Evolutionary conservation across 1,140 invertebrate species (phyloP).

Genomic region (Tetraneura akinire): DNA sequence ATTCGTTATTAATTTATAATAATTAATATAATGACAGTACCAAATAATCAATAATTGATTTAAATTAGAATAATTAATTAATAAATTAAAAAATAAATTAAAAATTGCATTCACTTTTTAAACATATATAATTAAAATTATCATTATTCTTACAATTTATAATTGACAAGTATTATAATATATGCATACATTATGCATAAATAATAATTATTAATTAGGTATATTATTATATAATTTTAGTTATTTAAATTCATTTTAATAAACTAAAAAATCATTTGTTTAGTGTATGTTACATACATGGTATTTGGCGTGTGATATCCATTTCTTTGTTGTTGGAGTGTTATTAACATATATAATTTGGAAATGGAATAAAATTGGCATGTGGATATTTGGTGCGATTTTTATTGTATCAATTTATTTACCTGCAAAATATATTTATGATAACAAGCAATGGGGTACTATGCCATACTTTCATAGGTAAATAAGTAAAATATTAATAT

Average conservation of each 20-base stretch:
- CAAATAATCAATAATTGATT: too few relatives aligned
- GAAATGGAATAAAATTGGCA: constrained; percentile 32
- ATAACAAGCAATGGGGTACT: constrained; percentile 21
- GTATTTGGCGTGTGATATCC: constrained; percentile 70
- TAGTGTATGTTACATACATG: constrained; percentile 68
- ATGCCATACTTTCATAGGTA: constrained; percentile 8
- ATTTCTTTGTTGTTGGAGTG: constrained; percentile 64
- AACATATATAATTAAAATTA: too few relatives aligned
- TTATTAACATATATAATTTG: constrained; percentile 59
- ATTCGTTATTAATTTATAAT: too few relatives aligned
- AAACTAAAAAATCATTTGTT: constrained; percentile 52
- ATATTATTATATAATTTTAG: not conserved
- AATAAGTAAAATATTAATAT: not conserved
- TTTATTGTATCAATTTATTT: constrained; percentile 12
- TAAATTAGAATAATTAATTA: too few relatives aligned
- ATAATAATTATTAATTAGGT: too few relatives aligned
- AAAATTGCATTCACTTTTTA: too few relatives aligned
- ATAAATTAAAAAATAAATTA: too few relatives aligned
- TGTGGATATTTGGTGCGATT: not conserved
- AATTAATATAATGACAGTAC: too few relatives aligned
- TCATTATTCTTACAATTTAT: too few relatives aligned
- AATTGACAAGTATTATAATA: too few relatives aligned
- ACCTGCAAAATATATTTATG: constrained; percentile 23
- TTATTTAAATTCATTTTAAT: not conserved
- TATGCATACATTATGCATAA: too few relatives aligned